Percentiles rank a stretch among this genome's conserved stretches.
Conservation (phyloP, 2,797 vertebrate species). For the Etheostoma perlongum region DNA sequence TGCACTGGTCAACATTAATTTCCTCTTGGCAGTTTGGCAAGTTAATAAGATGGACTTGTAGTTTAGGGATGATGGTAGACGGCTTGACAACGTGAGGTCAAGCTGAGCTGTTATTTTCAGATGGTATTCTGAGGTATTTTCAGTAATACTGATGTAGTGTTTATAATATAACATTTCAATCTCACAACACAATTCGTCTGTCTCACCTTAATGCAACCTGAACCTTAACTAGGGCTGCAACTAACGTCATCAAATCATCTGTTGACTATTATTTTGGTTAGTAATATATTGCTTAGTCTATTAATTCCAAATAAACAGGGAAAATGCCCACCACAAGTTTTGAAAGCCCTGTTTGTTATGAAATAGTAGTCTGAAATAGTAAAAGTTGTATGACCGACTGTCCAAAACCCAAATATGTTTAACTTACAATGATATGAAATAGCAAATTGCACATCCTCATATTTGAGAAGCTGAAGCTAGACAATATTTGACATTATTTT, state of each 20-base stretch:
- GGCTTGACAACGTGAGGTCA: not conserved
- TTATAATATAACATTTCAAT: not conserved
- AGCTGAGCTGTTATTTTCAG: not conserved
- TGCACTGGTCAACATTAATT: not conserved
- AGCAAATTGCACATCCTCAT: not conserved
- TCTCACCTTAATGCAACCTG: not conserved
- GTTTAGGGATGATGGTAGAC: not conserved
- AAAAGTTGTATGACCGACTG: not conserved
- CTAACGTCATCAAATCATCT: not conserved
- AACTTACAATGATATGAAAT: not conserved
- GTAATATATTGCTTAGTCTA: too few relatives aligned
- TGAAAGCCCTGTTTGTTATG: not conserved
- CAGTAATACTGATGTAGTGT: not conserved
- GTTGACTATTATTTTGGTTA: not conserved
- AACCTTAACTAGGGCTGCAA: not conserved
- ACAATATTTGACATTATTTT: not conserved
- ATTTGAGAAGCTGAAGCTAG: not conserved
- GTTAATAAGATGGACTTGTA: not conserved
- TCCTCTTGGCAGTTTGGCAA: not conserved
- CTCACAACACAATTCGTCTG: not conserved
- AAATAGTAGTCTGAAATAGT: not conserved
- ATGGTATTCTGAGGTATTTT: not conserved
- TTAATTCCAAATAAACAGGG: not conserved
- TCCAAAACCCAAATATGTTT: not conserved
- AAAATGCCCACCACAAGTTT: not conserved